Conservation (phyloP, 1,140 invertebrate genomes). For the Ceratoteleas bidentatus region DNA sequence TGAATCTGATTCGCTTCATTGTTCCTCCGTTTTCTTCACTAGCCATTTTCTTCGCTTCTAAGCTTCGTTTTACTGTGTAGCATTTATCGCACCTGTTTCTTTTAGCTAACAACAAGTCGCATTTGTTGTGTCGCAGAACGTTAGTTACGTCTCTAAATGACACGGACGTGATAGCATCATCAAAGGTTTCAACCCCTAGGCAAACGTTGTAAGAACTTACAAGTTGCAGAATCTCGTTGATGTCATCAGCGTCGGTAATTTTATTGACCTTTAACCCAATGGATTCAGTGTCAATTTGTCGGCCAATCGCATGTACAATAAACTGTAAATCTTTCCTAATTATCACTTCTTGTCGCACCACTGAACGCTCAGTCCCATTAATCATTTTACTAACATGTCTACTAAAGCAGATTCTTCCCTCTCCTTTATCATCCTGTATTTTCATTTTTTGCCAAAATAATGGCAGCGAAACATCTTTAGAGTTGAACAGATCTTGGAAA, state of each 20-base stretch:
- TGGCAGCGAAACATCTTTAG: too few relatives aligned
- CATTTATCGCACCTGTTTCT: conserved; percentile 9
- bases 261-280: neutral
- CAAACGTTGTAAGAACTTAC: conserved; percentile 5
- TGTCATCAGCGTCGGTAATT: neutral
- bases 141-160: neutral
- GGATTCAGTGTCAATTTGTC: neutral
- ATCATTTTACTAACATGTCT: too few relatives aligned
- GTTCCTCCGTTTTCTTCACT: neutral
- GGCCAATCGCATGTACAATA: too few relatives aligned
- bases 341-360: too few relatives aligned
- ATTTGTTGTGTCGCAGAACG: neutral
- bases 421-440: too few relatives aligned
- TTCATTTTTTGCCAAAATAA: too few relatives aligned
- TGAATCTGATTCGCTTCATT: neutral
- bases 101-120: conserved; percentile 1
- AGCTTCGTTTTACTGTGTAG: conserved; percentile 5
- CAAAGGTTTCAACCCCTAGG: neutral
- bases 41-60: neutral
- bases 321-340: too few relatives aligned
- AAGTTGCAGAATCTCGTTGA: neutral
- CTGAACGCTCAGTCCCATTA: too few relatives aligned
- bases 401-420: too few relatives aligned
- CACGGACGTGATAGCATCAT: neutral
- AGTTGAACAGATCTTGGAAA: too few relatives aligned